Evolutionary conservation across 2,113 vertebrate species (phyloP).

Genomic region (Dasyornis broadbenti): DNA sequence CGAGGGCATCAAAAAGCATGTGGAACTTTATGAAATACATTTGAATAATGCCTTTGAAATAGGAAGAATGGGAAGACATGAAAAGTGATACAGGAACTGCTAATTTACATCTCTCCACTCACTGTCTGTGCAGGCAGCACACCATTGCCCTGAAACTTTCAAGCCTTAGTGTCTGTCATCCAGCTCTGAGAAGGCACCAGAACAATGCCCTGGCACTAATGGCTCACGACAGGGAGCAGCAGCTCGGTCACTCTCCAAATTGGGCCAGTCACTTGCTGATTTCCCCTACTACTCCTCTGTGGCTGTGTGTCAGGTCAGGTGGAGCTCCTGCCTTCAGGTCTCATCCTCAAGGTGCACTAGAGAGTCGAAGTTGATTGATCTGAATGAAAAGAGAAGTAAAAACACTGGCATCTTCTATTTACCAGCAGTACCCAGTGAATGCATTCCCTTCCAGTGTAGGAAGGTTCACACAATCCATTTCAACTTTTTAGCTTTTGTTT

Average conservation of each 20-base stretch:
- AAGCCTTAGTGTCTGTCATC: neutral
- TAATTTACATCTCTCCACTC: neutral
- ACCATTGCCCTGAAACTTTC: neutral
- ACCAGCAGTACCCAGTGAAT: neutral
- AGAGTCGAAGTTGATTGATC: neutral
- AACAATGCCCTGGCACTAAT: neutral
- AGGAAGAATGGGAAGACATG: neutral
- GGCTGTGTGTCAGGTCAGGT: neutral
- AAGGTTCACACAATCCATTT: neutral
- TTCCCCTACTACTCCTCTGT: fast-evolving
- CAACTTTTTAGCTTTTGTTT: neutral
- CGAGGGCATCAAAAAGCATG: neutral
- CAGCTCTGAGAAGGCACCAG: neutral
- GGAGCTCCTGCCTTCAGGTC: neutral
- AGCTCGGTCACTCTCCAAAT: neutral
- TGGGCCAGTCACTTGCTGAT: neutral
- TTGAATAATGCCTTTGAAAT: neutral
- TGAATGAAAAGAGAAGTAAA: neutral
- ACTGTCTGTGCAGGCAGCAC: neutral
- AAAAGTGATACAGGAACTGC: fast-evolving
- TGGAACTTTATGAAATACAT: neutral
- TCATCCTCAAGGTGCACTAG: neutral
- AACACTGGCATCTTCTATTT: neutral
- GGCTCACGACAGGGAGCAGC: neutral
- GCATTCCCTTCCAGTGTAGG: neutral